Base-by-base conservation (phyloP, 1,140 invertebrate species). In the Helicoverpa zea region DNA sequence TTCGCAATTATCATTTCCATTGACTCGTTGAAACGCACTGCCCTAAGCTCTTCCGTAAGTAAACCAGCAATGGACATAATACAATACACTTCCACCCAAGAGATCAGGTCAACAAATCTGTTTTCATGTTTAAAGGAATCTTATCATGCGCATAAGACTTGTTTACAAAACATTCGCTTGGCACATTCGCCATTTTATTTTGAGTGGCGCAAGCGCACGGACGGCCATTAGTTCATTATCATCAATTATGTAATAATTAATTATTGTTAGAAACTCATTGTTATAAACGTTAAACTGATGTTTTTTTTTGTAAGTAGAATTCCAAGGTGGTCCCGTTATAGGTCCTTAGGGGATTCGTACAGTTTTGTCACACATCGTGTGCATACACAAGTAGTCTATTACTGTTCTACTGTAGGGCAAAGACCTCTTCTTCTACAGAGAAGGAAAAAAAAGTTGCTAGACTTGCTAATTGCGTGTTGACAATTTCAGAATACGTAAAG, bases 151-250 rank as follows among this genome's bases (percentile, higher is more conserved):
- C 64, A 16, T 49, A 16, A 43, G 64, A 4, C 43, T 11, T 68
- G 64, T 68, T 68, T 68, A 68, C 64, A 49, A 43, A 68, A 68
- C 43, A 68, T 29, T 13, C 43, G 64, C 43, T 68, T 68, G 64
- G 64, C 64, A 68, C 64, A 68, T 49, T 49, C 43, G 43, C 64
- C 64, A 68, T 68, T 43, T 49, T 68, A 68, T 68, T 68, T 49
- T 49, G 23, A 10, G 49, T 3, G n/a, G 43, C 10, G 35, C 49
- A 16, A 68, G 49, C 23, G 23, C 47, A 68, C 43, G 64, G 64
- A 18, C 43, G 64, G 4, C 16, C 43, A 63, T 63, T 63, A 61
- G 12, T 47, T 47, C 10, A n/a, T 16, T 30, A 18, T 16, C 16
- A 14, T 49, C 16, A 49, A 68, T 68, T 49, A 49, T 49, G n/a